These are phyloP conservation scores for Montifringilla adamsi DNA, from an alignment of 2,113 vertebrate genomes.

Conservation along the genomic window DNA sequence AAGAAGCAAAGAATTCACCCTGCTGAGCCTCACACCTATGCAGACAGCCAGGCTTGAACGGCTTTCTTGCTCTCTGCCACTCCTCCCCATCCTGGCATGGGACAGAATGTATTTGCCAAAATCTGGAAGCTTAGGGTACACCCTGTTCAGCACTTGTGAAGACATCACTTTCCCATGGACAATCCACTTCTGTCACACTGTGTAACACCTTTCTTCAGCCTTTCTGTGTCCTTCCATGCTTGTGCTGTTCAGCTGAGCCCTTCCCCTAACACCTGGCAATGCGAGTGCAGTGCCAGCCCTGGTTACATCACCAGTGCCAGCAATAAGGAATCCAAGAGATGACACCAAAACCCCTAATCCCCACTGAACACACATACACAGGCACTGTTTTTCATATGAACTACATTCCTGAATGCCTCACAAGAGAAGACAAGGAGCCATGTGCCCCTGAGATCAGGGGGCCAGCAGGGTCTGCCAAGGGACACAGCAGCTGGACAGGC, in stretches of 20 bases:
- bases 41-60: neutral
- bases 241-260: neutral
- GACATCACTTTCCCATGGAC: neutral
- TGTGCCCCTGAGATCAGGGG: neutral
- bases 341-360: neutral
- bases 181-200: neutral
- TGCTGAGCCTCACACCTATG: neutral
- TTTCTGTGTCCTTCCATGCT: neutral
- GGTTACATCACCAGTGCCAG: neutral
- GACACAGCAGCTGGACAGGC: accelerated
- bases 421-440: neutral
- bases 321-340: neutral
- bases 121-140: neutral
- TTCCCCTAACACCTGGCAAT: neutral
- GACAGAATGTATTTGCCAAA: neutral
- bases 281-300: neutral
- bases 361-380: neutral
- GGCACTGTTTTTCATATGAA: neutral
- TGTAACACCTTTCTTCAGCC: neutral
- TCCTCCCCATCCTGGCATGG: slow-evolving; percentile 8
- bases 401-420: neutral
- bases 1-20: slow-evolving; percentile 64
- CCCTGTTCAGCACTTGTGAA: neutral
- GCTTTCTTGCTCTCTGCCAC: neutral
- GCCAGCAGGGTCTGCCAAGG: neutral